phyloP scores from a whole-genome alignment of 2,113 vertebrate species.

The Catagonus wagneri region DNA sequence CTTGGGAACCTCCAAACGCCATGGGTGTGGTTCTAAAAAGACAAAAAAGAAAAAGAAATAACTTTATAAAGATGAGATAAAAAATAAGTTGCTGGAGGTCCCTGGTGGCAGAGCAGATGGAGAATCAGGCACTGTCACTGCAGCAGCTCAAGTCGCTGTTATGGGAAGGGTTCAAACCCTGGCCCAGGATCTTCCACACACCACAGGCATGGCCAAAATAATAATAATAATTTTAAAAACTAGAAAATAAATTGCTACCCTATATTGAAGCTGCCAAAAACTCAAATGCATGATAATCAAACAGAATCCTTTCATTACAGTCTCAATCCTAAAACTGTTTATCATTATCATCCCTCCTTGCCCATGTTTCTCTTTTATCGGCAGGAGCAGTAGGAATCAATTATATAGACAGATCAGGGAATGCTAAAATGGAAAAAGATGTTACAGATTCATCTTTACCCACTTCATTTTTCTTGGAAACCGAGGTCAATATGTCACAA shows the following conservation, averaged over 20 bases:
- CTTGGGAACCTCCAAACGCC: too few species aligned
- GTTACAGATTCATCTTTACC: slow-evolving; percentile 3
- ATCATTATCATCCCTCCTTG: not conserved
- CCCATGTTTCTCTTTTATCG: not conserved
- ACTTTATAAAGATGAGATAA: too few species aligned
- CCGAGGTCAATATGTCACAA: slow-evolving; percentile 30
- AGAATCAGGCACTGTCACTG: too few species aligned
- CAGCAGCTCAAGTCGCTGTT: too few species aligned
- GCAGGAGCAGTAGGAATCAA: not conserved
- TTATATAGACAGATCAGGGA: not conserved
- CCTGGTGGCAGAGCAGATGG: too few species aligned
- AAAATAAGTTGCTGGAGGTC: too few species aligned
- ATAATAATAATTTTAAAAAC: too few species aligned
- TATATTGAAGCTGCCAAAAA: slow-evolving; percentile 23
- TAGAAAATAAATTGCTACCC: slow-evolving; percentile 41
- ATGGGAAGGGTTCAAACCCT: too few species aligned
- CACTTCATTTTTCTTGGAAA: slow-evolving; percentile 48
- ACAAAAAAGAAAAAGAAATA: too few species aligned
- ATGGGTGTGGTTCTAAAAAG: too few species aligned
- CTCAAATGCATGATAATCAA: not conserved
- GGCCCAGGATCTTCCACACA: too few species aligned
- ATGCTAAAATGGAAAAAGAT: slow-evolving; percentile 24
- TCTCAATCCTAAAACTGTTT: slow-evolving; percentile 16
- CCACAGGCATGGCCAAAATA: too few species aligned
- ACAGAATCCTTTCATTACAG: not conserved